phyloP scores from a whole-genome alignment of 2,797 vertebrate species.

The Cryptoprocta ferox region DNA sequence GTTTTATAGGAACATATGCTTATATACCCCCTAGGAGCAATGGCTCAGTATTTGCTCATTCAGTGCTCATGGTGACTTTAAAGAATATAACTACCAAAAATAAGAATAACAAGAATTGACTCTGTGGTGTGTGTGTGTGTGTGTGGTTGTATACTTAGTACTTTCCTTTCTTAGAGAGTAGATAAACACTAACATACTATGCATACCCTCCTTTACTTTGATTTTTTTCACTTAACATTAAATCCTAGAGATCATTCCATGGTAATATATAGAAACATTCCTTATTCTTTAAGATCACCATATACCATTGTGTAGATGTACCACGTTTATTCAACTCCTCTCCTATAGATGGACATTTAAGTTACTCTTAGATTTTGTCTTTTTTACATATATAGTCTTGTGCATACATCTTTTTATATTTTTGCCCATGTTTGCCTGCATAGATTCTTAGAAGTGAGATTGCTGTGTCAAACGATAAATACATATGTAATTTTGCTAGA shows the following conservation, averaged over 20 bases:
- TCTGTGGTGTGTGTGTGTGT: too few relatives aligned
- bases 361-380: too few relatives aligned
- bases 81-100: not conserved
- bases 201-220: not conserved
- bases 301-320: not conserved
- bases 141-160: not conserved
- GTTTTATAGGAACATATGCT: not conserved
- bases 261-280: not conserved
- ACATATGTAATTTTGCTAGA: not conserved
- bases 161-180: not conserved
- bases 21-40: not conserved
- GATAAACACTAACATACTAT: not conserved
- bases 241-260: not conserved
- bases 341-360: not conserved
- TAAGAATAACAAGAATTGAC: not conserved
- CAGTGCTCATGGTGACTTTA: not conserved
- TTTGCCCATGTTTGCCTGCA: not conserved
- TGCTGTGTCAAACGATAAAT: not conserved
- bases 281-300: not conserved
- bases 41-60: not conserved
- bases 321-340: not conserved
- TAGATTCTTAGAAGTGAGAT: not conserved
- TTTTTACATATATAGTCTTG: not conserved
- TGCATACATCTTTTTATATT: not conserved
- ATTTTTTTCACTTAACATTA: not conserved